Evolutionary conservation across 2,113 vertebrate species (phyloP), one percentile per base, ranked within the genome.

Genomic region (Orycteropus afer): DNA sequence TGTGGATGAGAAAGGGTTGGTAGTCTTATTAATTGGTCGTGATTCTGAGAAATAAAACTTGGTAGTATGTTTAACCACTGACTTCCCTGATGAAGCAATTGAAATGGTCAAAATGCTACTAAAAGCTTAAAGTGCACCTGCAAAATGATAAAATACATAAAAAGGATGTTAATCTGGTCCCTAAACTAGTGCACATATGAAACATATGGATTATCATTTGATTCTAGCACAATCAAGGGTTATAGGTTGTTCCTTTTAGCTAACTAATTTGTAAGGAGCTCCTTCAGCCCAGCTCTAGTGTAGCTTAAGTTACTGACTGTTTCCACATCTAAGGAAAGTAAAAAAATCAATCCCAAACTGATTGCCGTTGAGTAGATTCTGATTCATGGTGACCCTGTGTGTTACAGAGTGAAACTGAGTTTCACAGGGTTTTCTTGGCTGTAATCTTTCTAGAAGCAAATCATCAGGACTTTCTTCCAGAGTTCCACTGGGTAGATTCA

Each of bases 101-200:
- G 76, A 82, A 85, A 93, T 73, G 51, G n/a, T 37, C 42, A 88
- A 93, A 91, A 83, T 96, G 88, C 34, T 78, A 47, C 86, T 47
- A 74, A 94, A 78, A 95, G 42, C 89, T 29, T 15, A 61, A 92
- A 91, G 47, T 49, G 49, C 9, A 71, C 65, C 59, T 89, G 67
- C 55, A 90, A 87, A 96, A 22, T 40, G n/a, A 63, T 25, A 78
- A 11, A 10, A 71, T 47, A 67, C 12, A n/a, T 22, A 57, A 11
- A 61, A 81, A 87, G 32, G 4, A 93, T 59, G 23, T 77, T 65
- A 13, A 53, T 47, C 47, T 90, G 61, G 1, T 93, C 14, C 47
- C 53, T 77, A 55, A 53, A 23, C 40, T 32, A 74, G 23, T 40
- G 34, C 3, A 42, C 47, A 22, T 65, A 40, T 80, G 65, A 71